Evolutionary conservation across 2,113 vertebrate species (phyloP).

Genomic region (Microtus pennsylvanicus): DNA sequence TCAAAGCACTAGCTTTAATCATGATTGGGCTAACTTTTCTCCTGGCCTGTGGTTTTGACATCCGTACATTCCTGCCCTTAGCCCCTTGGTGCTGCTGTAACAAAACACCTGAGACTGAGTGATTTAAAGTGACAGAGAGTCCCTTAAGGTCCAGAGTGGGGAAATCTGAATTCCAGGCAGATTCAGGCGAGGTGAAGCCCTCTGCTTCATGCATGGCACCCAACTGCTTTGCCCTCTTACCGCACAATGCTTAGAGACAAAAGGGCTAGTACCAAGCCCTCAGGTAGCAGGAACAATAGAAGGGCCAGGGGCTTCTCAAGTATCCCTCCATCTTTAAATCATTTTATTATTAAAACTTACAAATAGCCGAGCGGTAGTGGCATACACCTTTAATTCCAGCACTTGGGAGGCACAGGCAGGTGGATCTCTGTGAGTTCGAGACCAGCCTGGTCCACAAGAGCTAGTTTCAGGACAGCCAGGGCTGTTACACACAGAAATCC

Average conservation of each 20-base stretch:
- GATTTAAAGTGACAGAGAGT: background rate
- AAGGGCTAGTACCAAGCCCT: background rate
- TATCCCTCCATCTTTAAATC: background rate
- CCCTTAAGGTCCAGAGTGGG: background rate
- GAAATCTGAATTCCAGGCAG: background rate
- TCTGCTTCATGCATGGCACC: background rate
- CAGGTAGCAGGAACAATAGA: too few relatives aligned
- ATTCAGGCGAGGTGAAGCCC: background rate
- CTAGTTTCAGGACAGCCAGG: too few relatives aligned
- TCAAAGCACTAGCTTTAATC: constrained; percentile 62
- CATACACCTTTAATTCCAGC: too few relatives aligned
- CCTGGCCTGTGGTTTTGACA: constrained; percentile 24
- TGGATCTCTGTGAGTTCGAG: too few relatives aligned
- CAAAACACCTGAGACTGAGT: background rate
- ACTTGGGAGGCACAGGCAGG: too few relatives aligned
- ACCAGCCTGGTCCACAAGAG: too few relatives aligned
- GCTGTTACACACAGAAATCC: too few relatives aligned
- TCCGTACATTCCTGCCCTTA: too few relatives aligned
- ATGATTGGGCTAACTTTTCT: constrained; percentile 68
- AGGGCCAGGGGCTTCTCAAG: background rate
- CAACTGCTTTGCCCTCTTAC: background rate
- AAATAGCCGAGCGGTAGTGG: background rate
- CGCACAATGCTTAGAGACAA: too few relatives aligned
- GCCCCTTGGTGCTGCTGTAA: background rate
- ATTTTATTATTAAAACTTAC: background rate